Evolutionary conservation across 2,888 invertebrate genomes (phyloP), one percentile per base, ranked within the genome.

Genomic region (Spodoptera littoralis): DNA sequence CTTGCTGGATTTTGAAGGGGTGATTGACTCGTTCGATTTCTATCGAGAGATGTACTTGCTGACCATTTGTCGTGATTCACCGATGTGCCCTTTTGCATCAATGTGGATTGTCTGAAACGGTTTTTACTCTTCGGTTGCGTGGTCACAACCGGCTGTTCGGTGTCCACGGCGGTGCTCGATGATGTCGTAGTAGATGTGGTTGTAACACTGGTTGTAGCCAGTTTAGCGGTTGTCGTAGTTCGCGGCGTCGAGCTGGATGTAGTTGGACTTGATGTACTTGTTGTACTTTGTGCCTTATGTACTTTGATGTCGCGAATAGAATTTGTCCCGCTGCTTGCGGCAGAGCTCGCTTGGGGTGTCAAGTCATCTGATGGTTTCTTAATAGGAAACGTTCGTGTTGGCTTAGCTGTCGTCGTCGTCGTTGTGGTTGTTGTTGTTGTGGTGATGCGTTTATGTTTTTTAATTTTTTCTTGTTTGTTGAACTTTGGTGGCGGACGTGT

Each of bases 61-160:
- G 84, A 91, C 92, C 94, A 94, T 79, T 88, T 92, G 67, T 94
- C 94, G 61, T 93, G 93, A 61, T 93, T 94, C 0, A 92, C 88
- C n/a, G 94, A 94, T 27, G 94, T 94, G 22, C 94, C 94, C 81
- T 94, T 93, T 11, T 84, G 67, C 81, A 93, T 88, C 59, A 94
- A 73, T 18, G 92, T 93, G 12, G 94, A 92, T 77, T 92, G 90
- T 77, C 94, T 84, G 71, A 90, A 94, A 52, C 94, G 89, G 67
- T 92, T 94, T 77, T 84, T 90, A 69, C 76, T 88, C 71, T 86
- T 92, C 48, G 84, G 79, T 68, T 84, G 83, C 44, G 81, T 79
- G 5, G 86, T 86, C 41, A 36, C 67, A 68, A 63, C 63, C 52
- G 76, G 67, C 18, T 76, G 61, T 60, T 79, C 69, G 6, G 67